Base-by-base conservation (phyloP, 2,888 invertebrate species). In the Balanococcus diminutus region DNA sequence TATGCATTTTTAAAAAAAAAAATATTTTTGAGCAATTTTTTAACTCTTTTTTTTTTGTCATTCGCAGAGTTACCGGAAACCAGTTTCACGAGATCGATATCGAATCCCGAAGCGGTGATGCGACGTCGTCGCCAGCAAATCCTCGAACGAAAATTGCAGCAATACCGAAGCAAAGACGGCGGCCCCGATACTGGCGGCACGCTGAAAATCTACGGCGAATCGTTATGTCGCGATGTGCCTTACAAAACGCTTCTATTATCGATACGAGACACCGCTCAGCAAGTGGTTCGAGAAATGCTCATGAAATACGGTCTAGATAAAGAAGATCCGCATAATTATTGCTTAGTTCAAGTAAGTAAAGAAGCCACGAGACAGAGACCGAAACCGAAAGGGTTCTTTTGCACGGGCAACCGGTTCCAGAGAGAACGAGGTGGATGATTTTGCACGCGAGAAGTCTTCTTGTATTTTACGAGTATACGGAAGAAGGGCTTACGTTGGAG, bases 61-160 rank as follows among this genome's bases (percentile, higher is more conserved):
- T 87, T 90, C 90, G 46, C 91, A 94, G 98, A 98, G 91, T 91
- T 99, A 88, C 99, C 99, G 32, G 98, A 99, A 91, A 98, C 98
- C 84, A 98, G 97, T 89, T 99, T 99, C 91, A 99, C 99, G 82
- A 93, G 99, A 89, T 98, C 98, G 89, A 99, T 99, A 90, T 99
- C 98, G 87, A 99, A 99, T 92, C 99, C 99, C 2, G 99, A 99
- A 92, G 98, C 98, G 87, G 99, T 99, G 88, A 99, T 99, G 99
- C 93, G 98, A 87, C 93, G 98, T 83, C 92, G 98, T 86, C 92
- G 99, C 31, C 98, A 99, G 89, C 98, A 98, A 91, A 98, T 98
- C 90, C 92, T 99, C 86, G 99, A 99, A 90, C 94, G 96, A 89
- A 98, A 98, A 91, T 91, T 99, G 89, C 97, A 98, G 90, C 97